These are phyloP conservation scores for Arion vulgaris DNA, from an alignment of 1,140 invertebrate species.

Conservation along the genomic window DNA sequence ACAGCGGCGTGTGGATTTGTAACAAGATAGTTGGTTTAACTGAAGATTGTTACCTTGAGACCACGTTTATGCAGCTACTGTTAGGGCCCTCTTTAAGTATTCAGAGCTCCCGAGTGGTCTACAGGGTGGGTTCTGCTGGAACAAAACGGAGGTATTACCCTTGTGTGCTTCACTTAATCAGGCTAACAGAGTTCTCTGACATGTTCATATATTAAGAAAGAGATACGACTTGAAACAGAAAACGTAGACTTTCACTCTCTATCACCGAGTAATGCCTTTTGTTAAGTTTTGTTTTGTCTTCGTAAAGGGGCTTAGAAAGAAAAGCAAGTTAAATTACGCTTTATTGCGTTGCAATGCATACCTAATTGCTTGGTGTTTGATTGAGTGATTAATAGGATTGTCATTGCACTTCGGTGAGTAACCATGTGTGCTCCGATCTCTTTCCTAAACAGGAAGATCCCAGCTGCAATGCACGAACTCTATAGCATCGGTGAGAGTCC, in stretches of 20 bases:
- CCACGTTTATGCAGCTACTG: background rate
- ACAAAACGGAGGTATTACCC: constrained; percentile 6
- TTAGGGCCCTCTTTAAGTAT: background rate
- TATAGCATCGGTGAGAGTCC: too few relatives aligned
- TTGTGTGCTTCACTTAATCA: background rate
- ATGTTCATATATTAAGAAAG: background rate
- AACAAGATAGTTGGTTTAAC: background rate
- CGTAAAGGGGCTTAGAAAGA: background rate
- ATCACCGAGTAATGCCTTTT: background rate
- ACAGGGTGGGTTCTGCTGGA: background rate
- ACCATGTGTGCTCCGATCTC: too few relatives aligned
- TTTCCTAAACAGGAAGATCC: too few relatives aligned
- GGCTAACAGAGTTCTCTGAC: background rate
- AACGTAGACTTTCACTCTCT: background rate
- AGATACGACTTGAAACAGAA: background rate
- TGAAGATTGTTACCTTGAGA: background rate
- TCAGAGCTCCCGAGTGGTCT: background rate
- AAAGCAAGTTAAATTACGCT: too few relatives aligned
- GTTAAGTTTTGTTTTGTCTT: background rate
- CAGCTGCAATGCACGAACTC: too few relatives aligned
- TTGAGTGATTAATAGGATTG: too few relatives aligned
- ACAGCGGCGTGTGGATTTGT: background rate
- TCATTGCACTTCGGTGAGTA: too few relatives aligned
- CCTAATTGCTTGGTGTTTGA: too few relatives aligned
- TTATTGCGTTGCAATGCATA: too few relatives aligned